A percentile compares a stretch with the other conserved stretches of the same genome.
Evolutionary conservation across 2,113 vertebrate genomes (phyloP).

Genomic region (Chrysochloris asiatica): DNA sequence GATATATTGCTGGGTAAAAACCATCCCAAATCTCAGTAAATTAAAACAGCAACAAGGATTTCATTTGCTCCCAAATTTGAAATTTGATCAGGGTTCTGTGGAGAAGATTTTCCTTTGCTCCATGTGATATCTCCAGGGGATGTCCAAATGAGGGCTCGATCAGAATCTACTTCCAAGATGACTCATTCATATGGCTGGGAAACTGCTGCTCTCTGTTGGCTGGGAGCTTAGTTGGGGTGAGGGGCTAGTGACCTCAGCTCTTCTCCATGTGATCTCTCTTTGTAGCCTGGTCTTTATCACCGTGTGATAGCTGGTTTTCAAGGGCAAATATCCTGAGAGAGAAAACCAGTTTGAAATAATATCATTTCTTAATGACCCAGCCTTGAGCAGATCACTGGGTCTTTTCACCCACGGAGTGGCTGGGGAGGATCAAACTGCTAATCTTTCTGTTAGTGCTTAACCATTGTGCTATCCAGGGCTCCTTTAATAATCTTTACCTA

Average conservation of each 20-base stretch:
- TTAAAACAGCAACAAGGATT: background rate
- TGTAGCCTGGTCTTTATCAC: background rate
- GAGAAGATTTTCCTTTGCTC: background rate
- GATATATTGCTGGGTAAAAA: background rate
- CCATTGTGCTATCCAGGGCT: background rate
- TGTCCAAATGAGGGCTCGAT: background rate
- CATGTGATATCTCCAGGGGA: background rate
- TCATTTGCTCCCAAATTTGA: slow-evolving; percentile 12
- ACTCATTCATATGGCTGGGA: background rate
- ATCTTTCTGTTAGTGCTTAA: background rate
- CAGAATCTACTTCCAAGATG: background rate
- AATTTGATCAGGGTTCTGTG: background rate
- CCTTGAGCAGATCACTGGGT: background rate
- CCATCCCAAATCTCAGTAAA: background rate
- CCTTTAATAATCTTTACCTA: background rate
- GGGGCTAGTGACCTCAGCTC: background rate
- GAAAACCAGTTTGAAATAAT: background rate
- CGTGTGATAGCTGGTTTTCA: background rate
- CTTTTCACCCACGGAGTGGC: no score
- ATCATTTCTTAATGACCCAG: background rate
- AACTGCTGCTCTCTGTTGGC: no score
- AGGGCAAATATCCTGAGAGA: background rate
- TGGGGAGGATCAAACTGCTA: background rate
- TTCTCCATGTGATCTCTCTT: background rate
- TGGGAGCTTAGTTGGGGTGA: background rate